These are phyloP conservation scores for Riparia riparia DNA, from an alignment of 2,113 vertebrate species.

Conservation along the genomic window DNA sequence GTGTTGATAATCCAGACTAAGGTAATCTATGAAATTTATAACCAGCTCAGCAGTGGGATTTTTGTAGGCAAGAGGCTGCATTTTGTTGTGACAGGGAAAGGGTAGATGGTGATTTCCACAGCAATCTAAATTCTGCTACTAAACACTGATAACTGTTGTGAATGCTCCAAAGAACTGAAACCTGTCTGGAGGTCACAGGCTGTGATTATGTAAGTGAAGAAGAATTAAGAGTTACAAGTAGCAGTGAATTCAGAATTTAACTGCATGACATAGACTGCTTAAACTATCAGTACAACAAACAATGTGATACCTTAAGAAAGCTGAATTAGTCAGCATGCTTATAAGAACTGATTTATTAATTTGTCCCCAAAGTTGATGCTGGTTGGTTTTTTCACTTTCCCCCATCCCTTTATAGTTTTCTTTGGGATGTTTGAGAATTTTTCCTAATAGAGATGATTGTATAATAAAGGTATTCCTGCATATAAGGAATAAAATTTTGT, in stretches of 20 bases:
- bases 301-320: neutral
- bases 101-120: neutral
- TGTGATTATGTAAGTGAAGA: neutral
- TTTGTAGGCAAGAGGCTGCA: neutral
- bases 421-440: neutral
- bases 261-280: neutral
- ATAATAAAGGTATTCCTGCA: neutral
- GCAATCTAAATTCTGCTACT: neutral
- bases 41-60: neutral
- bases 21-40: neutral
- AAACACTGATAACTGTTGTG: neutral
- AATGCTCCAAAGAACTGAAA: neutral
- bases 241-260: neutral
- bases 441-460: neutral
- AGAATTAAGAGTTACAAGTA: neutral
- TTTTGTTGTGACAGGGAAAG: neutral
- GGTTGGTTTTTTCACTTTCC: accelerated
- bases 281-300: neutral
- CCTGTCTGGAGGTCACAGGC: neutral
- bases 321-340: neutral
- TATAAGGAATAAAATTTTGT: neutral
- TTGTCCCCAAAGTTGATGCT: neutral
- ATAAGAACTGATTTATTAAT: neutral
- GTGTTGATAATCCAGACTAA: neutral
- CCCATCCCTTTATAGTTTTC: neutral